Conservation (phyloP, 2,797 vertebrate genomes). For the Apogon talboti region DNA sequence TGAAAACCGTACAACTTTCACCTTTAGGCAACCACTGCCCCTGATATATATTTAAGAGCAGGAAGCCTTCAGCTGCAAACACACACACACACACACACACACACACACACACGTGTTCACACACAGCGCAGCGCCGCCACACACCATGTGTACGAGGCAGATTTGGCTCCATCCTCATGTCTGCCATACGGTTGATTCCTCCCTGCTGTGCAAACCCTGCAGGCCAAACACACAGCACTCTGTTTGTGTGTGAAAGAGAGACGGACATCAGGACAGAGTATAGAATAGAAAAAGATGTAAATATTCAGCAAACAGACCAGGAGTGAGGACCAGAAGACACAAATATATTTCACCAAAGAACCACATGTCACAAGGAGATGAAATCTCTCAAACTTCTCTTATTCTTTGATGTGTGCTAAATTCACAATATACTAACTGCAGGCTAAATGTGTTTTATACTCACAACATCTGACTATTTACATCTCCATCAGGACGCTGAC, state of each 20-base stretch:
- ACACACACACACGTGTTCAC: constrained; percentile 64
- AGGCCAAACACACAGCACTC: constrained; percentile 72
- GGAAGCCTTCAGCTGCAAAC: constrained; percentile 54
- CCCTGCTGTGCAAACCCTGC: constrained; percentile 75
- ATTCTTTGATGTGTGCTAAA: background rate
- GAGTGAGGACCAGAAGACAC: background rate
- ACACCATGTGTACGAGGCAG: constrained; percentile 73
- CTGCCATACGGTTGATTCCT: constrained; percentile 80
- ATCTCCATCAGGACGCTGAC: too few species aligned
- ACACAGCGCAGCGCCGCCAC: constrained; percentile 50
- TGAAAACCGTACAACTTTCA: constrained; percentile 60
- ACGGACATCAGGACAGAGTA: constrained; percentile 8
- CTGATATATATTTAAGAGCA: constrained; percentile 74
- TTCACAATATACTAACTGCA: background rate
- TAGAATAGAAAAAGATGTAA: constrained; percentile 31
- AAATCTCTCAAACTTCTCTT: constrained; percentile 10
- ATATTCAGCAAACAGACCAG: constrained; percentile 19
- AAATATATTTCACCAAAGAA: constrained; percentile 23
- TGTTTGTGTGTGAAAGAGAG: constrained; percentile 10
- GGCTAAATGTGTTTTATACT: too few species aligned
- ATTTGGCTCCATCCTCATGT: constrained; percentile 76
- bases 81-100: constrained; percentile 47
- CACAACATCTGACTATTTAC: too few species aligned
- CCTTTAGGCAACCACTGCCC: constrained; percentile 66
- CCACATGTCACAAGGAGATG: constrained; percentile 2